Evolutionary conservation across 2,888 invertebrate genomes (phyloP).

Genomic region (Neocrepidodera transversa): DNA sequence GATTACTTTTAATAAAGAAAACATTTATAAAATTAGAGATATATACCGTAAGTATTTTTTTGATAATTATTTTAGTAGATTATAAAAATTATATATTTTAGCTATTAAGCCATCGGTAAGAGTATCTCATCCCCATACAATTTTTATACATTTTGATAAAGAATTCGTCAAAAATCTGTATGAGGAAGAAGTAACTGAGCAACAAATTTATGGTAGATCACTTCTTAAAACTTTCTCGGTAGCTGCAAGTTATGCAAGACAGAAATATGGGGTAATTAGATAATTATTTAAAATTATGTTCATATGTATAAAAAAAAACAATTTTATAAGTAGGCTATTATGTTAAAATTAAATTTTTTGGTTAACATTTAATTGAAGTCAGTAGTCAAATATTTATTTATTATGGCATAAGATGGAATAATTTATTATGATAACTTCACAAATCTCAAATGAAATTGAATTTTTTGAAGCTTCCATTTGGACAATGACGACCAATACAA

Average conservation of each 20-base stretch:
- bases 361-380: too few species aligned
- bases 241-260: conserved; percentile 79
- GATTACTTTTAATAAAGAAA: conserved; percentile 68
- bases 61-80: neutral
- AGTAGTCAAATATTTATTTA: too few species aligned
- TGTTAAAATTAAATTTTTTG: too few species aligned
- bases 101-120: conserved; percentile 62
- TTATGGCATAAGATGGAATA: too few species aligned
- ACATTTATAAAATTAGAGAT: conserved; percentile 70
- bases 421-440: too few species aligned
- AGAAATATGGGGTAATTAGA: conserved; percentile 72
- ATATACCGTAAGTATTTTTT: conserved; percentile 72
- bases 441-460: too few species aligned
- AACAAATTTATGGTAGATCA: conserved; percentile 74
- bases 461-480: too few species aligned
- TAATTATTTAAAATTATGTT: neutral
- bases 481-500: neutral
- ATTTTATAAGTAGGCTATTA: too few species aligned
- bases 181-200: conserved; percentile 70
- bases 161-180: conserved; percentile 72
- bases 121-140: conserved; percentile 76
- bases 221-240: conserved; percentile 78
- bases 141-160: conserved; percentile 74
- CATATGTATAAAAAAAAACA: too few species aligned
- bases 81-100: conserved; percentile 51